Conservation (phyloP, 2,113 vertebrate genomes). For the Cyprinodon brontotheroides region DNA sequence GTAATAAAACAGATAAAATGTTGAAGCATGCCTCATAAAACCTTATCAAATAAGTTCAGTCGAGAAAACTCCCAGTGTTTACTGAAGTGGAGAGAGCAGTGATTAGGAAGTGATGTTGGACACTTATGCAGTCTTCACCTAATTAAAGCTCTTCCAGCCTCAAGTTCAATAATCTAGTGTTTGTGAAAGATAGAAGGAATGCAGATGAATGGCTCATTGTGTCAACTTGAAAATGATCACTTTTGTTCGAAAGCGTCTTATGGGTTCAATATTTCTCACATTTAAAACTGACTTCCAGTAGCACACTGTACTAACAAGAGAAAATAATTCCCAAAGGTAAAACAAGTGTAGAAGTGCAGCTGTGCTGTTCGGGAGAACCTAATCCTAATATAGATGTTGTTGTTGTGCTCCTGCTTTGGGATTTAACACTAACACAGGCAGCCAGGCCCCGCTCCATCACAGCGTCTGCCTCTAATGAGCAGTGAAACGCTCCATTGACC, state of each 20-base stretch:
- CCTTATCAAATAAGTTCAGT: too few species aligned
- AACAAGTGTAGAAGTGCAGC: neutral
- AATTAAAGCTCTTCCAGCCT: too few species aligned
- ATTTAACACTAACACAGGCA: conserved; percentile 58
- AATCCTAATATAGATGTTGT: conserved; percentile 47
- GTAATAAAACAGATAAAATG: too few species aligned
- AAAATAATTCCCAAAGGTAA: neutral
- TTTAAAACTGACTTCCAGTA: neutral
- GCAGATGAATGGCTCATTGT: too few species aligned
- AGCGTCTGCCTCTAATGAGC: conserved; percentile 60
- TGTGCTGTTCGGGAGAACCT: conserved; percentile 10
- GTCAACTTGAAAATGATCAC: too few species aligned
- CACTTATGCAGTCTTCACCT: too few species aligned
- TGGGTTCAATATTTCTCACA: neutral
- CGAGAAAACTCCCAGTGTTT: too few species aligned
- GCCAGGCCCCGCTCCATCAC: conserved; percentile 58
- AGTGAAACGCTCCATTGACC: conserved; percentile 69
- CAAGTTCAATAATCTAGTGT: too few species aligned
- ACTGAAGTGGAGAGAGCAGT: too few species aligned
- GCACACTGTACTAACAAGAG: neutral
- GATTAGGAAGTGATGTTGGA: too few species aligned
- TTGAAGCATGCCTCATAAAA: too few species aligned
- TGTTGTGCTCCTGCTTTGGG: conserved; percentile 30
- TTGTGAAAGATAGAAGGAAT: too few species aligned
- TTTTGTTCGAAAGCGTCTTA: neutral